Evolutionary conservation across 2,888 invertebrate species (phyloP).

Genomic region (Baronia brevicornis): DNA sequence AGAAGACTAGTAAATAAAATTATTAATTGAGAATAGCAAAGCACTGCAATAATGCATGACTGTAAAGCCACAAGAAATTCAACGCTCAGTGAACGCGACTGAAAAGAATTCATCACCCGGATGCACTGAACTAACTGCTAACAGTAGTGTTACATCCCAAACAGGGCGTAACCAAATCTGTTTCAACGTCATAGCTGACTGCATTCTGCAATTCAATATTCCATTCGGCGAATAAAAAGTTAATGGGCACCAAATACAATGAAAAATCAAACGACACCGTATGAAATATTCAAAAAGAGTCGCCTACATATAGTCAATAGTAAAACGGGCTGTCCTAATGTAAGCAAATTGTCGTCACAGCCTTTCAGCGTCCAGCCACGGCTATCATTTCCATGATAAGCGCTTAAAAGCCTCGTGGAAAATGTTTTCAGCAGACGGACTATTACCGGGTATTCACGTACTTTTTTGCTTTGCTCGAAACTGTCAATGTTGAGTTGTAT

Average conservation of each 20-base stretch:
- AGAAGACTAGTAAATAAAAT: conserved; percentile 12
- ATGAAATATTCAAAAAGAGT: conserved; percentile 19
- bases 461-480: conserved; percentile 50
- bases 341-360: conserved; percentile 73
- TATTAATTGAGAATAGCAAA: conserved; percentile 12
- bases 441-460: conserved; percentile 54
- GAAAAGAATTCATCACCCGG: conserved; percentile 52
- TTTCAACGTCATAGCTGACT: conserved; percentile 50
- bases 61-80: conserved; percentile 35
- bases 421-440: conserved; percentile 64
- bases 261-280: conserved; percentile 19
- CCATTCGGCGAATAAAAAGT: conserved; percentile 34
- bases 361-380: conserved; percentile 69
- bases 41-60: conserved; percentile 35
- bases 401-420: conserved; percentile 72
- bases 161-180: conserved; percentile 45
- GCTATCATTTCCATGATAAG: conserved; percentile 74
- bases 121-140: conserved; percentile 41
- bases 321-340: conserved; percentile 65
- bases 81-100: conserved; percentile 42
- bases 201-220: conserved; percentile 43
- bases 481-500: conserved; percentile 36
- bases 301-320: conserved; percentile 26
- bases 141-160: conserved; percentile 43
- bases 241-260: conserved; percentile 20